A percentile compares a stretch with the other conserved stretches of the same genome.
Conservation (phyloP, 1,140 invertebrate species). For the Calycopis cecrops region DNA sequence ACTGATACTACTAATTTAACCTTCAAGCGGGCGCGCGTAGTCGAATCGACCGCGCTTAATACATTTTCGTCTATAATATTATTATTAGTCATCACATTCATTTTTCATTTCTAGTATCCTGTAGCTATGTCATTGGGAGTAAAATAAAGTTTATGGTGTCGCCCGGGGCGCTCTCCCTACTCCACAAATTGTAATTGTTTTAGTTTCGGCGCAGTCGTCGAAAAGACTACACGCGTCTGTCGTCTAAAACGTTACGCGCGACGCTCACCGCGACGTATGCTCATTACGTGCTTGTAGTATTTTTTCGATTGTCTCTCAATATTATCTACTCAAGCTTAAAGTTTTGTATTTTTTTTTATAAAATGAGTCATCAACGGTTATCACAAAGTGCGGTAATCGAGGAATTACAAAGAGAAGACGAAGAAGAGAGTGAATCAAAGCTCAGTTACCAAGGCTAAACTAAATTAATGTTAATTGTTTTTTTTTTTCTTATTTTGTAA, state of each 20-base stretch:
- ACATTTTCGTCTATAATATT: too few relatives aligned
- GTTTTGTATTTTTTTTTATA: too few relatives aligned
- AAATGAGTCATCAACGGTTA: slow-evolving; percentile 34
- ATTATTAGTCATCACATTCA: slow-evolving; percentile 29
- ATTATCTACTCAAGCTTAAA: slow-evolving; percentile 26
- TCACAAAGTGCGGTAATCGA: slow-evolving; percentile 29
- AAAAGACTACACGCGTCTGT: too few relatives aligned
- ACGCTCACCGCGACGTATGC: too few relatives aligned
- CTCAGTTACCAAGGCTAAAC: slow-evolving; percentile 32
- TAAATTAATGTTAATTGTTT: too few relatives aligned
- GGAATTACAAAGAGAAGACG: slow-evolving; percentile 32
- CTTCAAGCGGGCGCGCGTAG: slow-evolving; percentile 25
- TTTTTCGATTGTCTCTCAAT: slow-evolving; percentile 29
- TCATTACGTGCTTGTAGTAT: too few relatives aligned
- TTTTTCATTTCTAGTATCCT: slow-evolving; percentile 37
- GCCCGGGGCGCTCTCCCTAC: slow-evolving; percentile 25
- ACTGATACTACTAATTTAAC: too few relatives aligned
- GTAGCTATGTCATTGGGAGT: slow-evolving; percentile 29
- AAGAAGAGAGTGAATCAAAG: slow-evolving; percentile 37
- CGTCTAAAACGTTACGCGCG: too few relatives aligned
- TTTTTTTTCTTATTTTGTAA: too few relatives aligned
- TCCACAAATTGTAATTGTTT: slow-evolving; percentile 30
- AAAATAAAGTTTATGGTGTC: slow-evolving; percentile 31
- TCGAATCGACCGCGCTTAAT: slow-evolving; percentile 32
- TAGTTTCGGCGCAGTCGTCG: too few relatives aligned